phyloP scores from a whole-genome alignment of 2,113 vertebrate species.

The Pluvianellus socialis region DNA sequence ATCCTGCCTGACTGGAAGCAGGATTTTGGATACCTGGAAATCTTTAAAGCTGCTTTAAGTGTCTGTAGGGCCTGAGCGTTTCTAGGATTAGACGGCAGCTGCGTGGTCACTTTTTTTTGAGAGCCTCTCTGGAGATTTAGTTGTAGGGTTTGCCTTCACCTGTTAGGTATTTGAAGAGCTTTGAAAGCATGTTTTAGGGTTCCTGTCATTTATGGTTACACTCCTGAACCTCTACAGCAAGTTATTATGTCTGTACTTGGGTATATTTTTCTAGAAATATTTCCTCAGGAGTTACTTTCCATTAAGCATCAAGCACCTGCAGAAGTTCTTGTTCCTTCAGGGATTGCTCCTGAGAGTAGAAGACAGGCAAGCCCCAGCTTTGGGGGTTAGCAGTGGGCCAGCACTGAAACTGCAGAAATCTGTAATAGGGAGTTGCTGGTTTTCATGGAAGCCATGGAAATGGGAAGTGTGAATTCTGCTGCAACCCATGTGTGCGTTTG shows the following conservation, averaged over 20 bases:
- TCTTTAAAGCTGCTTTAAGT: neutral
- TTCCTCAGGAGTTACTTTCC: neutral
- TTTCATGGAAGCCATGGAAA: neutral
- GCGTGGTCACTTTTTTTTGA: neutral
- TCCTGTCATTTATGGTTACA: neutral
- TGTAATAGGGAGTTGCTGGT: neutral
- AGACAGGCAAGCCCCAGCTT: neutral
- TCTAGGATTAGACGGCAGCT: neutral
- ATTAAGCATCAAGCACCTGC: neutral
- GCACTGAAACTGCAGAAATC: neutral
- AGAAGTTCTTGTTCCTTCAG: neutral
- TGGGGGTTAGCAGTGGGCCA: neutral
- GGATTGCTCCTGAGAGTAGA: fast-evolving
- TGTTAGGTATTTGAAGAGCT: neutral
- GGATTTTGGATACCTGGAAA: neutral
- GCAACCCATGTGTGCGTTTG: fast-evolving
- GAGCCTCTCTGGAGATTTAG: neutral
- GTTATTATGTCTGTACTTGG: fast-evolving
- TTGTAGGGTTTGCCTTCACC: neutral
- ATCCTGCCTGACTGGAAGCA: neutral
- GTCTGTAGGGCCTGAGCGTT: neutral
- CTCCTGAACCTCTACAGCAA: neutral
- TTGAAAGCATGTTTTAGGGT: neutral
- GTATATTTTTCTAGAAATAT: neutral
- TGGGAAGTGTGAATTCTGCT: neutral